Conservation (phyloP, 1,140 invertebrate genomes). For the Arion vulgaris region DNA sequence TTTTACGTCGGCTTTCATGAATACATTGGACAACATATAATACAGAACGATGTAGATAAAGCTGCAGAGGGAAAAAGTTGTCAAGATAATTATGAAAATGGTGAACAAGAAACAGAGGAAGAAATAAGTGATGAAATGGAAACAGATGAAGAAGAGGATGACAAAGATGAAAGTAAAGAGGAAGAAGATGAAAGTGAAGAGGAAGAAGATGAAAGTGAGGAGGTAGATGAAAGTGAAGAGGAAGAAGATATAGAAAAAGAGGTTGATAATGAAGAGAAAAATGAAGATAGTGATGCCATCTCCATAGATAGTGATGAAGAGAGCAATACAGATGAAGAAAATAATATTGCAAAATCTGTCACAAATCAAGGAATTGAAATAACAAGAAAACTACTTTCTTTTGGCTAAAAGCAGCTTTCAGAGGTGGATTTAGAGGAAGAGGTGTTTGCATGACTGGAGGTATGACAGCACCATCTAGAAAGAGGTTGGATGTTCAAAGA, state of each 20-base stretch:
- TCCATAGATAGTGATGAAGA: not conserved
- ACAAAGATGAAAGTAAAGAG: not conserved
- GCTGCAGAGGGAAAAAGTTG: not conserved
- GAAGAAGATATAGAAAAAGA: not conserved
- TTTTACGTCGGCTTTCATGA: slow-evolving; percentile 8
- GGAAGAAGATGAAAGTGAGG: not conserved
- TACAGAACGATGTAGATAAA: not conserved
- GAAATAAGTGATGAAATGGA: not conserved
- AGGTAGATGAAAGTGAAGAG: not conserved
- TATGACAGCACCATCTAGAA: not conserved
- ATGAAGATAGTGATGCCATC: not conserved
- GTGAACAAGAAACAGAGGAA: not conserved
- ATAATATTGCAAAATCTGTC: not conserved
- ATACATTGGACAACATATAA: not conserved
- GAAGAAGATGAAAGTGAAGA: not conserved
- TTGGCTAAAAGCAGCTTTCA: not conserved
- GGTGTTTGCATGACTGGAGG: not conserved
- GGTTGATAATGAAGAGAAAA: not conserved
- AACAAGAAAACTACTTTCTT: not conserved
- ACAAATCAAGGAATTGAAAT: not conserved
- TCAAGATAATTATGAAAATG: not conserved
- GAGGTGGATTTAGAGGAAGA: slow-evolving; percentile 9
- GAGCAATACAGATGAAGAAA: not conserved
- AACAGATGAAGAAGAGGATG: not conserved
- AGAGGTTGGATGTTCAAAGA: not conserved